These are phyloP conservation scores for Diadromus collaris DNA, from an alignment of 2,888 invertebrate species.

Conservation along the genomic window DNA sequence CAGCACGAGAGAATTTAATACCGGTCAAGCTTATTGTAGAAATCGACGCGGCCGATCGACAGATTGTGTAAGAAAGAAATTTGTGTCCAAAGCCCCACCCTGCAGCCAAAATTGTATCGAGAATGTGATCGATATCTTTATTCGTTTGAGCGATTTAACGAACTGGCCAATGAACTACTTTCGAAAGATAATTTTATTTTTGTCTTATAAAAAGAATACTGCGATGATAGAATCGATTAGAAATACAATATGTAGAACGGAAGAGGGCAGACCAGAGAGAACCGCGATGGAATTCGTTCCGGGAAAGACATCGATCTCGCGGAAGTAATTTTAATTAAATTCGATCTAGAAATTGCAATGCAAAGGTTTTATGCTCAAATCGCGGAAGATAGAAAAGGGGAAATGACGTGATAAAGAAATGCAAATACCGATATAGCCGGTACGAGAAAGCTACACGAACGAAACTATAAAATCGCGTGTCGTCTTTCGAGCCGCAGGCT, in stretches of 20 bases:
- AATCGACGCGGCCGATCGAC: slow-evolving; percentile 40
- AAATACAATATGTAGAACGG: not conserved
- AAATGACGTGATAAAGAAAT: slow-evolving; percentile 38
- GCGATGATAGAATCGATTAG: not conserved
- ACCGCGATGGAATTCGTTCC: not conserved
- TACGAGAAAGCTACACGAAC: slow-evolving; percentile 40
- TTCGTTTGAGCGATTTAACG: slow-evolving; percentile 3
- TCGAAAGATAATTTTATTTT: not conserved
- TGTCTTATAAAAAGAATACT: not conserved
- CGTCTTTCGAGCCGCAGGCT: slow-evolving; percentile 46
- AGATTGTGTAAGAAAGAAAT: slow-evolving; percentile 47
- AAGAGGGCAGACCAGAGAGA: not conserved
- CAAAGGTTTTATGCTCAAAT: slow-evolving; percentile 2
- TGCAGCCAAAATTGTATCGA: not conserved
- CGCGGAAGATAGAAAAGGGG: slow-evolving; percentile 23
- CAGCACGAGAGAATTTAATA: slow-evolving; percentile 38
- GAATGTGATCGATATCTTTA: not conserved
- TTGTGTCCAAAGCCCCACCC: not conserved
- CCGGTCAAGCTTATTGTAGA: slow-evolving; percentile 53
- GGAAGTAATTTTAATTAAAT: not conserved
- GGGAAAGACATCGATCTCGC: not conserved
- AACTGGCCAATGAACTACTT: not conserved
- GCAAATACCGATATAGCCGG: slow-evolving; percentile 2
- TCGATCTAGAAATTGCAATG: not conserved
- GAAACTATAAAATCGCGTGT: slow-evolving; percentile 20